Percentiles rank a stretch among this genome's conserved stretches.
Evolutionary conservation across 2,888 invertebrate genomes (phyloP).

Genomic region (Mythimna impura): DNA sequence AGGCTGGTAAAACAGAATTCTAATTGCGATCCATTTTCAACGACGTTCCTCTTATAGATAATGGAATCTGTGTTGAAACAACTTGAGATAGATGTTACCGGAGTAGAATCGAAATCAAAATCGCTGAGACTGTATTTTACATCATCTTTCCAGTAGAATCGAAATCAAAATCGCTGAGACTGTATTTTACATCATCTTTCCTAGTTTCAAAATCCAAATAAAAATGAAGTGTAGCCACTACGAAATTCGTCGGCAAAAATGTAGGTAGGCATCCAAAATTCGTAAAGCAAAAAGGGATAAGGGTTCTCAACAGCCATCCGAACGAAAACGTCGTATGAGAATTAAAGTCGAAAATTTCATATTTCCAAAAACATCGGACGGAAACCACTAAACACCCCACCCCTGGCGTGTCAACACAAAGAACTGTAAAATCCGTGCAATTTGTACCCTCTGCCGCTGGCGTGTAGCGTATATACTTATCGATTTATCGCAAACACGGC

Average conservation of each 20-base stretch:
- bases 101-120: background rate
- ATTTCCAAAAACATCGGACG: constrained; percentile 82
- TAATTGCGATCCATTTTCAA: background rate
- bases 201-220: constrained; percentile 1
- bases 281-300: constrained; percentile 48
- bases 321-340: constrained; percentile 56
- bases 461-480: constrained; percentile 84
- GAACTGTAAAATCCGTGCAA: constrained; percentile 86
- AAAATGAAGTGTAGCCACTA: constrained; percentile 5
- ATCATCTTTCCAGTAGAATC: background rate
- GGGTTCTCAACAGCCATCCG: constrained; percentile 48
- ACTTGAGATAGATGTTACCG: background rate
- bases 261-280: constrained; percentile 37
- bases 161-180: background rate
- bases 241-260: constrained; percentile 30
- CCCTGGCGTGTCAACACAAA: constrained; percentile 82
- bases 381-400: constrained; percentile 80
- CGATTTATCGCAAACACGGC: constrained; percentile 87
- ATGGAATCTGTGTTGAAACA: background rate
- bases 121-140: background rate
- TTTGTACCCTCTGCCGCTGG: constrained; percentile 85
- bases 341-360: constrained; percentile 78
- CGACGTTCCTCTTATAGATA: background rate
- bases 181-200: background rate
- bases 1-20: background rate